phyloP scores from a whole-genome alignment of 2,797 vertebrate species.

The Atherinosoma microstoma region DNA sequence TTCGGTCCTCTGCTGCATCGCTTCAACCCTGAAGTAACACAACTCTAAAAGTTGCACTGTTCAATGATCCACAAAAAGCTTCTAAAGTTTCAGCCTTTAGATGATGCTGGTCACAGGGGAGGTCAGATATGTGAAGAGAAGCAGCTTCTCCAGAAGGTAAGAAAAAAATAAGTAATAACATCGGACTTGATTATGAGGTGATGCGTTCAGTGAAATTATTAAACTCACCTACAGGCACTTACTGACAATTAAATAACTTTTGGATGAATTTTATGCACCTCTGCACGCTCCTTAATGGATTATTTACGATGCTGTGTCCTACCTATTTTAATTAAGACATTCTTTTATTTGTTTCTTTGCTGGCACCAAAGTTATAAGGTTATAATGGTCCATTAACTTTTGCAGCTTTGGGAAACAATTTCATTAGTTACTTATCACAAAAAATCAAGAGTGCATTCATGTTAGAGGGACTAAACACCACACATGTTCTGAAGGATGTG shows the following conservation, averaged over 20 bases:
- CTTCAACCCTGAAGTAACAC: constrained; percentile 45
- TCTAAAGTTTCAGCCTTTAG: constrained; percentile 21
- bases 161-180: constrained; percentile 42
- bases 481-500: not conserved
- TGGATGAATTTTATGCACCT: constrained; percentile 10
- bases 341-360: constrained; percentile 30
- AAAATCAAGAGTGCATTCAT: no score
- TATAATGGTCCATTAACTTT: constrained; percentile 12
- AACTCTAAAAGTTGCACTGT: constrained; percentile 54
- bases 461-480: not conserved
- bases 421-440: no score
- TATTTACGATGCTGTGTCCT: constrained; percentile 18
- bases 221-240: constrained; percentile 45
- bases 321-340: constrained; percentile 35
- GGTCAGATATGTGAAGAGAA: not conserved
- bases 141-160: constrained; percentile 32
- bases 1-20: constrained; percentile 54
- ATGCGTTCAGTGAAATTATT: constrained; percentile 53
- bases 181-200: constrained; percentile 52
- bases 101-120: constrained; percentile 34
- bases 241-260: constrained; percentile 46
- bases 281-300: constrained; percentile 31
- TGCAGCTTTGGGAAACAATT: not conserved
- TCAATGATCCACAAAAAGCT: constrained; percentile 28
- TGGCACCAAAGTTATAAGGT: constrained; percentile 9